Evolutionary conservation across 2,113 vertebrate species (phyloP), one percentile per base, ranked within the genome.

Genomic region (Athene noctua): DNA sequence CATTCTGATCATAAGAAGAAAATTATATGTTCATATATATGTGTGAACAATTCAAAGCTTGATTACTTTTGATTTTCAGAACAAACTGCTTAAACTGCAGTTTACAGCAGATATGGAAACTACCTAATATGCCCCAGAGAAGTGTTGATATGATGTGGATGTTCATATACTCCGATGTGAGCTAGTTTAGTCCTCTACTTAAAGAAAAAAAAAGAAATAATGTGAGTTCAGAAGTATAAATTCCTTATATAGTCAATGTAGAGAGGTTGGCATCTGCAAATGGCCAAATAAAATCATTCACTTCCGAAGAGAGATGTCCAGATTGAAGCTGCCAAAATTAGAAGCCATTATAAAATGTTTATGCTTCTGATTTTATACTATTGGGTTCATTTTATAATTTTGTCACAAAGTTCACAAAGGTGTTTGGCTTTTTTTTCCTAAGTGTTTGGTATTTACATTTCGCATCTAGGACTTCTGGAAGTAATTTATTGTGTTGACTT

Each of bases 341-440:
- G 14, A 81, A 95, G 13, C 7, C 44, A 16, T 18, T 49, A 21
- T 65, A 71, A 80, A 84, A 62, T 3, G 10, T 51, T 1, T 13
- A 20, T 55, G 19, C 5, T 70, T 66, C 22, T 61, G 13, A 38
- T n/a, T 73, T 57, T 71, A 22, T n/a, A 44, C 23, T 40, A 29
- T 6, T 26, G 20, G 8, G 1, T 55, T 81, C 74, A 40, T 47
- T 27, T 22, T 46, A 4, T 18, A 5, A 4, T 29, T 23, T 92
- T 90, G 12, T 47, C 27, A 65, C 7, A 58, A 57, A 16, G 13
- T 49, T 86, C 38, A 79, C 22, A 59, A 7, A 71, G 4, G 2
- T 40, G 7, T 47, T 79, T 79, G 38, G 6, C 2, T 21, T 0
- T 0, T 16, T n/a, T 82, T 58, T 17, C 2, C 20, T 13, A 62